Evolutionary conservation across 2,888 invertebrate species (phyloP), one percentile per base, ranked within the genome.

Genomic region (Balanococcus diminutus): DNA sequence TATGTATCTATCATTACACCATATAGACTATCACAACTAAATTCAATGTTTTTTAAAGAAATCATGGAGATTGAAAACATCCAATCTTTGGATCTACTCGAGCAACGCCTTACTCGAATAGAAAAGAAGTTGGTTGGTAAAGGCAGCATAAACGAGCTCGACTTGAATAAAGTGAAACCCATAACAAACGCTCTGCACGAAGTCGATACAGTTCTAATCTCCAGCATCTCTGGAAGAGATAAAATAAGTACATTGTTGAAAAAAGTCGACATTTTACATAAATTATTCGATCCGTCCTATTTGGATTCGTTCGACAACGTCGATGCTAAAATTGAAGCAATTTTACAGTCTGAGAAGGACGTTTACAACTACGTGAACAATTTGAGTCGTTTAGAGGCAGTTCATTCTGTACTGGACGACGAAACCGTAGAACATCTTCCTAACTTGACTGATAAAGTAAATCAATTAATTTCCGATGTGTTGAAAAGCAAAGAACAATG

Each of bases 141-240:
- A 75, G 31, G 9, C n/a, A 28, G 36, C 28, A 2, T 79, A 1
- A 42, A 84, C 19, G 36, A 72, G 9, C 8, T 84, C 14, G 31
- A 84, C n/a, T 11, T 84, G 0, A 28, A 11, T 28, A 84, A 84
- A 84, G 31, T 75, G 25, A 86, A 86, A 42, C 82, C 86, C 2
- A 31, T 86, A 25, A 16, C 82, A 3, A 51, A 82, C 36, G 39
- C 82, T 16, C 31, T 86, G 9, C 81, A 67, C 61, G 86, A 86
- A 82, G 86, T 82, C 0, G 81, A 82, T 82, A 86, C 86, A 3
- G 86, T 86, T 86, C 19, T 86, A 11, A 67, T 86, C 14, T 86
- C 86, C 8, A 82, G 56, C 19, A 56, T 86, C 16, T 86, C 86
- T 0, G 81, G 81, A 11, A 61, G 72, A 31, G 81, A 82, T 16